phyloP scores from a whole-genome alignment of 2,797 vertebrate genomes.

The Rhyacichthys aspro region DNA sequence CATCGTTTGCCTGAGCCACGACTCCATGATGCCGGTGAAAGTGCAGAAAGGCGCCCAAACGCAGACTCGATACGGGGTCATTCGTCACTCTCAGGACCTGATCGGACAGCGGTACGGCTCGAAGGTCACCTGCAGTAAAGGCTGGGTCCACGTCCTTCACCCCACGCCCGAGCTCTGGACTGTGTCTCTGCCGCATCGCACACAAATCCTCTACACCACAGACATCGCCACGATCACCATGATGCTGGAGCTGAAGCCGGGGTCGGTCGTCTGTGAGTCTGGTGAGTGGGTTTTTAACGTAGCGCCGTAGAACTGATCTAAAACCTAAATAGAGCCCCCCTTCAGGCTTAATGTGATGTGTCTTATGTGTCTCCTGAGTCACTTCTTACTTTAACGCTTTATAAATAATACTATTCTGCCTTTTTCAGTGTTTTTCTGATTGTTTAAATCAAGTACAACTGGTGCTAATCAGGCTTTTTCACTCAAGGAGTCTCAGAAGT shows the following conservation, averaged over 20 bases:
- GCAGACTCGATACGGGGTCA: constrained; percentile 93
- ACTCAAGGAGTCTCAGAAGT: no score
- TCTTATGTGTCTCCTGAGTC: no score
- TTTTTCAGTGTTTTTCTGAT: no score
- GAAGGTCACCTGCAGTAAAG: constrained; percentile 95
- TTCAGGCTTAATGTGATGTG: no score
- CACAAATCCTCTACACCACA: constrained; percentile 96
- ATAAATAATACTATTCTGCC: no score
- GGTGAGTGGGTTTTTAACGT: constrained; percentile 83
- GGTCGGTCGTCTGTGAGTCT: constrained; percentile 94
- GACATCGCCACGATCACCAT: constrained; percentile 96
- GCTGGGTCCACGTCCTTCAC: constrained; percentile 94
- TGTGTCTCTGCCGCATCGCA: constrained; percentile 91
- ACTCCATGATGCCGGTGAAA: constrained; percentile 90
- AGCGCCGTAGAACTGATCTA: no score
- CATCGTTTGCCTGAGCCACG: constrained; percentile 90
- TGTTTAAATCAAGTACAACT: no score
- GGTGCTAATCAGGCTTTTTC: no score
- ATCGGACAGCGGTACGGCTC: constrained; percentile 92
- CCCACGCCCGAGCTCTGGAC: constrained; percentile 98
- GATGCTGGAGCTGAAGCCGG: constrained; percentile 97
- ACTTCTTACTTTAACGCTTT: no score
- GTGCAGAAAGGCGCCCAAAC: constrained; percentile 90
- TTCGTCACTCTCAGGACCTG: constrained; percentile 92
- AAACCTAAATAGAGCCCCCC: no score